Conservation (phyloP, 2,113 vertebrate species). For the Loxodonta africana region DNA sequence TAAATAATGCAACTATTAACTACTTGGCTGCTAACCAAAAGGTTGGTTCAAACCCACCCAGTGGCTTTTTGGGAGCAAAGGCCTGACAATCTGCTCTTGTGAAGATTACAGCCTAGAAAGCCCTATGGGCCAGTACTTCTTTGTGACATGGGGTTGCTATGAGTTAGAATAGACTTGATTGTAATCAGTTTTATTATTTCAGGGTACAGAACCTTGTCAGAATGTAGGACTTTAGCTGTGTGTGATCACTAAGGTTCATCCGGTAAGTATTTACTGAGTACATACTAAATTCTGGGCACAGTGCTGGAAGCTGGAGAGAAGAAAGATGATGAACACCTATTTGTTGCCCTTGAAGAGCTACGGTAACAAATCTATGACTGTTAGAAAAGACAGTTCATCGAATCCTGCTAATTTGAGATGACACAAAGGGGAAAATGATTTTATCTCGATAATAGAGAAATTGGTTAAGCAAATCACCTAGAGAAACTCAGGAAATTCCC, state of each 20-base stretch:
- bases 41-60: no score
- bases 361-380: not conserved
- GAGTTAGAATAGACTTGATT: no score
- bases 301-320: not conserved
- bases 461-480: not conserved
- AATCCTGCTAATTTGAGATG: not conserved
- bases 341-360: not conserved
- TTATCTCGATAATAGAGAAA: not conserved
- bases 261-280: not conserved
- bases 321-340: no score
- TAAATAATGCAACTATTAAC: not conserved
- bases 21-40: no score
- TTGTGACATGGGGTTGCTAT: no score
- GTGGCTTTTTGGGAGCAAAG: no score
- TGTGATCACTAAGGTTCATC: not conserved
- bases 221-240: not conserved
- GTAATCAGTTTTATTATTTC: no score
- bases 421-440: not conserved
- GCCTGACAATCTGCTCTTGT: no score
- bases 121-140: no score
- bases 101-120: no score
- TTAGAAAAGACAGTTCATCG: not conserved
- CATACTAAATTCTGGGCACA: not conserved
- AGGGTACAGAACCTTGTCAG: not conserved
- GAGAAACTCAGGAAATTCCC: not conserved